phyloP scores from a whole-genome alignment of 2,797 vertebrate species.

The Pseudomugil gertrudae region DNA sequence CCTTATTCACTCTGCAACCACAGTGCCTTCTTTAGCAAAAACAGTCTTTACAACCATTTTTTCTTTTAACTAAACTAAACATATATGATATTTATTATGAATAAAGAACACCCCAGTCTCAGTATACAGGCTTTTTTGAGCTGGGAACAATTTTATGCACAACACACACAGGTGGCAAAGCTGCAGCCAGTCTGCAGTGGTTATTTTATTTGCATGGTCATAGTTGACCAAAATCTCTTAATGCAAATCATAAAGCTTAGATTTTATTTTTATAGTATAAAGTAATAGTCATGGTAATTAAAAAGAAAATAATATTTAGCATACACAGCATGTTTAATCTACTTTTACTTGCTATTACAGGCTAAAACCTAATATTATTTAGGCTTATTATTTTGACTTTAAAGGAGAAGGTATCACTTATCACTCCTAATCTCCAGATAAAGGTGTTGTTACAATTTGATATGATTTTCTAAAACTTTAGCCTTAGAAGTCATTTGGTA shows the following conservation, averaged over 20 bases:
- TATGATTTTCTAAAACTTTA: constrained; percentile 46
- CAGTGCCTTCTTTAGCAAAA: constrained; percentile 1
- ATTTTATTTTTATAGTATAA: neutral
- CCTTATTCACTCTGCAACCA: constrained; percentile 10
- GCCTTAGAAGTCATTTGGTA: constrained; percentile 18
- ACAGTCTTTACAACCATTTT: neutral
- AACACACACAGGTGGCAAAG: neutral
- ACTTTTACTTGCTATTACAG: no score
- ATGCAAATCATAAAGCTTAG: neutral
- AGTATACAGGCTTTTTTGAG: no score
- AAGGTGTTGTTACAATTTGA: constrained; percentile 37
- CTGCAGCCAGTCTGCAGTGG: neutral
- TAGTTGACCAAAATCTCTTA: neutral
- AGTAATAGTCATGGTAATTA: neutral
- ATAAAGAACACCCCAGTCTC: neutral
- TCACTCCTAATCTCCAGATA: constrained; percentile 53
- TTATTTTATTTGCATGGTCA: neutral
- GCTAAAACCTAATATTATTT: no score
- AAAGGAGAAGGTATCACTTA: no score
- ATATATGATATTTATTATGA: neutral
- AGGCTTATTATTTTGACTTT: no score
- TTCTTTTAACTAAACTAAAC: neutral
- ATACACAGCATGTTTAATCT: no score
- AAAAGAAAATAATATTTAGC: no score
- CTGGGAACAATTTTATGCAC: neutral